Evolutionary conservation across 1,140 invertebrate genomes (phyloP).

Genomic region (Hypothenemus hampei): DNA sequence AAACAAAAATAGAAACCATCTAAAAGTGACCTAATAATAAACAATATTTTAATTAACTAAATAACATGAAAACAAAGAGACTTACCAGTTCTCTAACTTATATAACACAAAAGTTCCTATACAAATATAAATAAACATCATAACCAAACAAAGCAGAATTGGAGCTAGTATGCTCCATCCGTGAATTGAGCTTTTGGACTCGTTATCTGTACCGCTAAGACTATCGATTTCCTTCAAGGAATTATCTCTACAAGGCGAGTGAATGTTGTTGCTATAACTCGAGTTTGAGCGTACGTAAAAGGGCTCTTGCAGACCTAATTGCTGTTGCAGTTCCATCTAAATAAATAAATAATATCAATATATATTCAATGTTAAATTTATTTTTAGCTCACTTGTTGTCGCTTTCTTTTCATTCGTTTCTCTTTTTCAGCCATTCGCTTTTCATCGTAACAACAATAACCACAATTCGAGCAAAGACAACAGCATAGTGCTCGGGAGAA

Average conservation of each 20-base stretch:
- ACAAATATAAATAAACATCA: constrained; percentile 79
- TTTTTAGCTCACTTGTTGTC: constrained; percentile 52
- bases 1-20: constrained; percentile 95
- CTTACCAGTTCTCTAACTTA: constrained; percentile 73
- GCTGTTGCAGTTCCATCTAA: constrained; percentile 62
- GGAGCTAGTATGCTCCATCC: constrained; percentile 72
- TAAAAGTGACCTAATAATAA: constrained; percentile 54
- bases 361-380: neutral
- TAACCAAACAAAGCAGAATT: constrained; percentile 67
- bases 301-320: constrained; percentile 65
- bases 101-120: constrained; percentile 84
- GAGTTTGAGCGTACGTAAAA: constrained; percentile 72
- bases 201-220: constrained; percentile 64
- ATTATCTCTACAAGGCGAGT: constrained; percentile 53
- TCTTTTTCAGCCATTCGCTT: constrained; percentile 73
- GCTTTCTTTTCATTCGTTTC: constrained; percentile 66
- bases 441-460: constrained; percentile 81
- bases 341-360: neutral
- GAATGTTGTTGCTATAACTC: constrained; percentile 52
- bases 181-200: constrained; percentile 67
- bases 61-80: neutral
- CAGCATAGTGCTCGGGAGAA: constrained; percentile 79
- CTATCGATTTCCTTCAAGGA: constrained; percentile 56
- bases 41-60: neutral
- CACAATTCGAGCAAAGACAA: constrained; percentile 77